Conservation (phyloP, 2,113 vertebrate species). For the Anas platyrhynchos region DNA sequence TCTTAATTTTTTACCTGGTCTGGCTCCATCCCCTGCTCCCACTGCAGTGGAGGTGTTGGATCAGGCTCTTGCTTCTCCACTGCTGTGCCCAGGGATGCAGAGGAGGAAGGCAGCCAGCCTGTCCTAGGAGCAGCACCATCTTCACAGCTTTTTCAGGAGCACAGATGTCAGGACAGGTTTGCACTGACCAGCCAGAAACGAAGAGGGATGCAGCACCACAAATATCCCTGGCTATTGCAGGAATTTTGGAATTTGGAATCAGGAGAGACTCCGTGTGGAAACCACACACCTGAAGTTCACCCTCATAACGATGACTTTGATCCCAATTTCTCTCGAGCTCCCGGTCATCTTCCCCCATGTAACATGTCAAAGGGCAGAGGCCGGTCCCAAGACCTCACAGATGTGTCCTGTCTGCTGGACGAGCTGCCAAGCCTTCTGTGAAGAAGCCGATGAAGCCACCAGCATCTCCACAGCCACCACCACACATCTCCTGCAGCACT, state of each 20-base stretch:
- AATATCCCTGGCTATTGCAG: background rate
- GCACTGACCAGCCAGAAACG: background rate
- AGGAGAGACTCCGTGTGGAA: background rate
- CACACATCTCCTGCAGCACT: background rate
- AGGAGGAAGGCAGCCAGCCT: rapidly evolving
- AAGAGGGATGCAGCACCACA: background rate
- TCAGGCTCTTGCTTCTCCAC: background rate
- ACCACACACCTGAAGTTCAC: background rate
- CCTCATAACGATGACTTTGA: background rate
- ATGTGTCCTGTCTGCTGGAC: rapidly evolving
- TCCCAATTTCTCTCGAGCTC: background rate
- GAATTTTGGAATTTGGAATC: background rate
- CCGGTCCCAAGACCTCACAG: rapidly evolving
- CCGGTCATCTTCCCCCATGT: background rate
- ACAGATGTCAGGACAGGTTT: background rate
- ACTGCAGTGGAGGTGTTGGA: background rate
- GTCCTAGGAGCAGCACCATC: background rate
- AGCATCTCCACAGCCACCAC: background rate
- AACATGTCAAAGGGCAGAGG: background rate
- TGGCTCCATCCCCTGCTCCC: background rate
- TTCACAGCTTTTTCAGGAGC: background rate
- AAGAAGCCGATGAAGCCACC: background rate
- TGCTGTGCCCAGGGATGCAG: background rate
- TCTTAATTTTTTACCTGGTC: rapidly evolving
- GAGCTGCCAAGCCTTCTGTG: background rate